Percentiles rank a stretch among this genome's conserved stretches.
Evolutionary conservation across 1,140 invertebrate genomes (phyloP).

Genomic region (Drusus annulatus): DNA sequence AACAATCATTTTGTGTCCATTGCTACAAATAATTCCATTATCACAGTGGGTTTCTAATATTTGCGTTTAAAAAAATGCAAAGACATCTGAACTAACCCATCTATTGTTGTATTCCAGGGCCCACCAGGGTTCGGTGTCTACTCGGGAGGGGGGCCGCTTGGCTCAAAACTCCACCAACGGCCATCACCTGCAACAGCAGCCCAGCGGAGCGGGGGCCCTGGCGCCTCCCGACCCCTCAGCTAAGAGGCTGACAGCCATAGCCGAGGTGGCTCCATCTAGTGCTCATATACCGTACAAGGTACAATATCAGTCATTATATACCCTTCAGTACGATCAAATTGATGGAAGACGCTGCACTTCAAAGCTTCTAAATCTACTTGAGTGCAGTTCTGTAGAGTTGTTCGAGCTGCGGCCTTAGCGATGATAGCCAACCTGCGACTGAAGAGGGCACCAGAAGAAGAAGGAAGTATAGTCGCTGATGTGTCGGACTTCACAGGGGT

Average conservation of each 20-base stretch:
- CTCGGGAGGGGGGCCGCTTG: constrained; percentile 23
- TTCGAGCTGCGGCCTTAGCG: too few relatives aligned
- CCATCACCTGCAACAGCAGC: constrained; percentile 46
- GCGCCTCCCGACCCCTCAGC: constrained; percentile 63
- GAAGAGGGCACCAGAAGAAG: too few relatives aligned
- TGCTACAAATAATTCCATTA: neutral
- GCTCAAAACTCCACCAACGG: constrained; percentile 51
- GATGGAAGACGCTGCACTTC: too few relatives aligned
- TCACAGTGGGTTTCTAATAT: neutral
- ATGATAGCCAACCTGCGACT: too few relatives aligned
- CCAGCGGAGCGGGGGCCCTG: constrained; percentile 66
- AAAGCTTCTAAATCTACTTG: too few relatives aligned
- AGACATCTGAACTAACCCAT: neutral
- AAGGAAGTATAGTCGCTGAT: too few relatives aligned
- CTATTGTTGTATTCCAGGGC: constrained; percentile 26
- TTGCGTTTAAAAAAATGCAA: neutral
- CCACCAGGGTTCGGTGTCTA: constrained; percentile 46
- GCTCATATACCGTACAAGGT: constrained; percentile 79
- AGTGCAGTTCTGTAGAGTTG: too few relatives aligned
- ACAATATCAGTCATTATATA: neutral
- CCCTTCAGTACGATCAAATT: too few relatives aligned
- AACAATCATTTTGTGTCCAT: too few relatives aligned
- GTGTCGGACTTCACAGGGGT: too few relatives aligned
- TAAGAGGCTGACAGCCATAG: constrained; percentile 76
- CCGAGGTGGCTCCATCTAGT: constrained; percentile 73